These are phyloP conservation scores for Mus musculus DNA, from an alignment of 2,113 vertebrate genomes.

Conservation along the genomic window DNA sequence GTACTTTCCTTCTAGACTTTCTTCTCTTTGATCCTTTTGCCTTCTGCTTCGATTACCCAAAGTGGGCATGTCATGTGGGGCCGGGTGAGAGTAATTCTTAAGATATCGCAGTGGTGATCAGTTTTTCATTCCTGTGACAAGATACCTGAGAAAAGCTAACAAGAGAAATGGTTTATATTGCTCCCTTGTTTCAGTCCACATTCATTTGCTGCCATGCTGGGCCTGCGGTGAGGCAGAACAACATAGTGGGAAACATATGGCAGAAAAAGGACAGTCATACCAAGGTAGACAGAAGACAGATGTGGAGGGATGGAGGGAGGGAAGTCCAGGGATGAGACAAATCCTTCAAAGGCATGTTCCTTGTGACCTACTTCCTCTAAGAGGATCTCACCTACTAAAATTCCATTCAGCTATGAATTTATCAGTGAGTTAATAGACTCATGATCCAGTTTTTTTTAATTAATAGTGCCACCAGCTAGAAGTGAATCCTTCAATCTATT, in stretches of 20 bases:
- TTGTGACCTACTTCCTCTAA: background rate
- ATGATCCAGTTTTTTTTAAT: background rate
- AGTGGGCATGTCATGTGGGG: background rate
- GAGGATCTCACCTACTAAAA: background rate
- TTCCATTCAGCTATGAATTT: background rate
- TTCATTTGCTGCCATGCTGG: background rate
- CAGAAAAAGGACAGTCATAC: background rate
- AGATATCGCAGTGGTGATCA: background rate
- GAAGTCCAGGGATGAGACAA: background rate
- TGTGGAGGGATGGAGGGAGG: background rate
- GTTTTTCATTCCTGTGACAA: background rate
- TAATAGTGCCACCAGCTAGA: background rate
- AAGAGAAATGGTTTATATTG: background rate
- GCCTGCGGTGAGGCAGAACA: background rate
- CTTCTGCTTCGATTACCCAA: background rate
- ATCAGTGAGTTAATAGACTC: background rate
- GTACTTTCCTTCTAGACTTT: background rate
- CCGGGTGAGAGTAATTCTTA: conserved; percentile 12
- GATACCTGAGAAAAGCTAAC: no score
- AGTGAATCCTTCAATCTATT: background rate
- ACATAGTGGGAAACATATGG: background rate
- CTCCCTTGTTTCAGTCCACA: background rate
- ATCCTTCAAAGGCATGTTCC: background rate
- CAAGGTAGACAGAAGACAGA: background rate
- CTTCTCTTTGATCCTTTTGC: background rate